Base-by-base conservation (phyloP, 2,113 vertebrate species). In the Aegotheles bennettii region DNA sequence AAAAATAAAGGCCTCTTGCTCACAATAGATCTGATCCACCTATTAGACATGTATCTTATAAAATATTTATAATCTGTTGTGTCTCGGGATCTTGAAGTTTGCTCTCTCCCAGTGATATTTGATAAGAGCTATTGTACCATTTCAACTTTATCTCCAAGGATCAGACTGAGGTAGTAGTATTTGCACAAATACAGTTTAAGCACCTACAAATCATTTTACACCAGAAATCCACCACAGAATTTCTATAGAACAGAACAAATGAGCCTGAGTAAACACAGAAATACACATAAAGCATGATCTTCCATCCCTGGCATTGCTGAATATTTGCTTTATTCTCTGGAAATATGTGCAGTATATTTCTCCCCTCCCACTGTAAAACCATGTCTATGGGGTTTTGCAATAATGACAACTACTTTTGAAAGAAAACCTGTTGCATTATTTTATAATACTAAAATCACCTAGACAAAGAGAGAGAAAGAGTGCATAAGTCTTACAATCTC, bases 161-260 rank as follows among this genome's bases (percentile, higher is more conserved):
- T 94, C 68, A 84, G 56, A 63, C 23, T 87, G n/a, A 78, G 16
- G 93, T 35, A 90, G n/a, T 28, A 51, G n/a, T 93, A 94, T 97
- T 97, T 95, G 84, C 67, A 95, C 77, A 92, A 84, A 96, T 87
- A 94, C 13, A 89, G 48, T 94, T 95, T 94, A 94, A 95, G 88
- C 42, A 95, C 47, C 70, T 89, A 90, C 90, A 84, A 74, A 95
- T 89, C 38, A 95, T 93, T 95, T 96, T 94, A 94, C 24, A 93
- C 43, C 20, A 78, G 43, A 85, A 70, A 92, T 67, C 53, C 67
- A 77, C 78, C n/a, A 93, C 42, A 91, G 86, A 84, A 90, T 59
- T 94, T 24, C 60, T 84, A 92, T 3, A 80, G 69, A 75, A 71
- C 25, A 86, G 82, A 94, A 23, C 10, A 95, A 92, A 89, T 2